Evolutionary conservation across 2,888 invertebrate genomes (phyloP).

Genomic region (Mamestra brassicae): DNA sequence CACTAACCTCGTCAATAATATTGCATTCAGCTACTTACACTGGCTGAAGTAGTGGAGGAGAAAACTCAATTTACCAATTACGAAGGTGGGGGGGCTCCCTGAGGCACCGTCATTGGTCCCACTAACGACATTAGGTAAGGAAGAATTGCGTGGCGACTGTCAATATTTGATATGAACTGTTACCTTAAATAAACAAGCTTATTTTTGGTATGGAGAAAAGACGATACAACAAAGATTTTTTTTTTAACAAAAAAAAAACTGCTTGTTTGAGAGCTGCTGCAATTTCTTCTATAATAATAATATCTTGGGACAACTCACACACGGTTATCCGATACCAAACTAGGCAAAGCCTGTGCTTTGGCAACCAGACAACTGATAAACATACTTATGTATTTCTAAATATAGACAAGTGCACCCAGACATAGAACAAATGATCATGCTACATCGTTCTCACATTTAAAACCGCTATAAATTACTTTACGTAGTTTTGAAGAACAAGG

Average conservation of each 20-base stretch:
- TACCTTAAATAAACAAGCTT: conserved; percentile 28
- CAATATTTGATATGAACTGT: conserved; percentile 64
- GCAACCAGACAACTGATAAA: too few species aligned
- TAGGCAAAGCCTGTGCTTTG: too few species aligned
- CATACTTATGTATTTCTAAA: too few species aligned
- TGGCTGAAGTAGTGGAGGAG: conserved; percentile 65
- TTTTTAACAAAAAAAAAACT: neutral
- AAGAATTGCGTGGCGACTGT: conserved; percentile 77
- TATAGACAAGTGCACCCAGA: too few species aligned
- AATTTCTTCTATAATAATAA: too few species aligned
- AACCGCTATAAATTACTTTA: too few species aligned
- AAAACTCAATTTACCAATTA: conserved; percentile 85
- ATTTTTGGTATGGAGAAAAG: neutral
- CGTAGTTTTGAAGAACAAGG: too few species aligned
- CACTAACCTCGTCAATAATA: conserved; percentile 80
- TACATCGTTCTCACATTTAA: too few species aligned
- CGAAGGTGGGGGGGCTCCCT: conserved; percentile 69
- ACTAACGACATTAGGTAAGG: conserved; percentile 77
- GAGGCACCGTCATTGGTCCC: conserved; percentile 65
- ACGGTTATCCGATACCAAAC: too few species aligned
- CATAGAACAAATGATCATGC: too few species aligned
- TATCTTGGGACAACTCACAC: too few species aligned
- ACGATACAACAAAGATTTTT: neutral
- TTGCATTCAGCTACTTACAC: conserved; percentile 79
- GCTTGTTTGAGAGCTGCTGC: too few species aligned